phyloP scores from a whole-genome alignment of 2,888 invertebrate species.

The Agelastica alni region DNA sequence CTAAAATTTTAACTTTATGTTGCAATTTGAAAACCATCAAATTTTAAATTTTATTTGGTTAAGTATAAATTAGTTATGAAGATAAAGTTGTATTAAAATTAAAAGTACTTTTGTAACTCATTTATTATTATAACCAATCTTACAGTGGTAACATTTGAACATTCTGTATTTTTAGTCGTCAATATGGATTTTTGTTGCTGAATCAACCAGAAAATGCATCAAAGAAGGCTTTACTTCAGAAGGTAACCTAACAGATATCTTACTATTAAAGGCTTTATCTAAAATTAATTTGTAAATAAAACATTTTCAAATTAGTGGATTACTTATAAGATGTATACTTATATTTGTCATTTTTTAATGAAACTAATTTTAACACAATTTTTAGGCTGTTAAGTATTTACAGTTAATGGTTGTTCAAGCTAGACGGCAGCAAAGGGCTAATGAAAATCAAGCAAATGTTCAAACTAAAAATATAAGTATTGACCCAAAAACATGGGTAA shows the following conservation, averaged over 20 bases:
- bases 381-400: constrained; percentile 78
- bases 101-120: no score
- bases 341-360: no score
- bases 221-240: constrained; percentile 79
- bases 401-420: constrained; percentile 85
- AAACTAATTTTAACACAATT: constrained; percentile 13
- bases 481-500: constrained; percentile 90
- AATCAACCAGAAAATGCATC: constrained; percentile 79
- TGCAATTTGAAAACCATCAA: neutral
- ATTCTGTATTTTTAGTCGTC: constrained; percentile 69
- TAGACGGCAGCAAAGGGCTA: constrained; percentile 63
- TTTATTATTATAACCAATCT: no score
- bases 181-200: constrained; percentile 87
- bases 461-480: constrained; percentile 71
- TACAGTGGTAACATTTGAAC: no score
- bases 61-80: neutral
- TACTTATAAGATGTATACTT: no score
- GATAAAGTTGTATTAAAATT: neutral
- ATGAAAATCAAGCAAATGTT: constrained; percentile 51
- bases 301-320: no score
- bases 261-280: no score
- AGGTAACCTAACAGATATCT: no score
- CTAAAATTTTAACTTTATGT: neutral
- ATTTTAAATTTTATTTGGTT: neutral
- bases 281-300: no score